Evolutionary conservation across 2,888 invertebrate genomes (phyloP).

Genomic region (Noctua fimbriata): DNA sequence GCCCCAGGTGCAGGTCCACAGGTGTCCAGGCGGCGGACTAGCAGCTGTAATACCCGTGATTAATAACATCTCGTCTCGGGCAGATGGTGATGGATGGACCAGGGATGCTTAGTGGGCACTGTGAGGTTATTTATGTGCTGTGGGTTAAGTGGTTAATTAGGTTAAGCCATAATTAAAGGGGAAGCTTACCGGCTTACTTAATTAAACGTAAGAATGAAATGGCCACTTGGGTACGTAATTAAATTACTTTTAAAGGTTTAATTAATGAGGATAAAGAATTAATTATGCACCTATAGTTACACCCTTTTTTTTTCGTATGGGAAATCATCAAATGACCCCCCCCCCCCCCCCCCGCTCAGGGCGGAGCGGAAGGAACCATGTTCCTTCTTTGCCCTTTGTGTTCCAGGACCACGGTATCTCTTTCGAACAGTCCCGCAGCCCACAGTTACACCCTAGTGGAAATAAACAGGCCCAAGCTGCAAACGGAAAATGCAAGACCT

Average conservation of each 20-base stretch:
- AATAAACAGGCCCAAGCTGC: too few relatives aligned
- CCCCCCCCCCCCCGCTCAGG: too few relatives aligned
- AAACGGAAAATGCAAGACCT: too few relatives aligned
- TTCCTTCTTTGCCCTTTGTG: too few relatives aligned
- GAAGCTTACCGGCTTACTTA: neutral
- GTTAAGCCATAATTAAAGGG: neutral
- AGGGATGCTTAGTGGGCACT: conserved; percentile 14
- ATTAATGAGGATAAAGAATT: neutral
- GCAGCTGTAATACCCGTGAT: conserved; percentile 26
- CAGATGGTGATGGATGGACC: conserved; percentile 30
- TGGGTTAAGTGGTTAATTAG: neutral
- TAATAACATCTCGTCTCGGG: conserved; percentile 37
- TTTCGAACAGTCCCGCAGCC: too few relatives aligned
- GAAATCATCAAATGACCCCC: too few relatives aligned
- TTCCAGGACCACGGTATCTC: too few relatives aligned
- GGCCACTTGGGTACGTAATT: neutral
- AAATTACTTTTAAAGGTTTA: neutral
- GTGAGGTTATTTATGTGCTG: conserved; percentile 14
- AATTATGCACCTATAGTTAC: neutral
- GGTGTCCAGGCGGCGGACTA: conserved; percentile 7
- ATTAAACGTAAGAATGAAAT: conserved; percentile 4
- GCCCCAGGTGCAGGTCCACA: conserved; percentile 35
- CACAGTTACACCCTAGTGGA: too few relatives aligned
- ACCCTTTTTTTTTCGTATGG: too few relatives aligned
- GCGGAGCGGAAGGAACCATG: too few relatives aligned